Conservation (phyloP, 2,113 vertebrate genomes). For the Percina caprodes region DNA sequence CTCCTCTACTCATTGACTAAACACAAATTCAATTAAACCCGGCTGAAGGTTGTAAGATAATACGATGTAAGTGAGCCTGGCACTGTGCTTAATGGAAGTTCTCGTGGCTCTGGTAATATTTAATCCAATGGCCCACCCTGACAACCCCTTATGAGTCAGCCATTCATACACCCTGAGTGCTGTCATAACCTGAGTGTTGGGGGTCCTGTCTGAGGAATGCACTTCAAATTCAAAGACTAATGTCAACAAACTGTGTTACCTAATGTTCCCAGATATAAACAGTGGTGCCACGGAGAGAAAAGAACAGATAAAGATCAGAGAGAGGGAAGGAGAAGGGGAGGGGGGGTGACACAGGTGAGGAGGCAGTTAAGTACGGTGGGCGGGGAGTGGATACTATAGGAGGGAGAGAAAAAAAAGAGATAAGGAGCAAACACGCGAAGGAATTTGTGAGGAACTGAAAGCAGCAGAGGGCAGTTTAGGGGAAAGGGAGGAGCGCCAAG, state of each 20-base stretch:
- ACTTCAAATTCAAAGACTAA: slow-evolving; percentile 15
- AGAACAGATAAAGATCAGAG: slow-evolving; percentile 59
- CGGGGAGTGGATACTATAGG: slow-evolving; percentile 39
- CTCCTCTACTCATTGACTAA: slow-evolving; percentile 69
- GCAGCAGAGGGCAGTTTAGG: slow-evolving; percentile 48
- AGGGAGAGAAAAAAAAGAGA: slow-evolving; percentile 51
- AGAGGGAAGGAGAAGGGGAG: neutral
- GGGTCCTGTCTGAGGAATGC: slow-evolving; percentile 11
- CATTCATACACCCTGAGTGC: slow-evolving; percentile 10
- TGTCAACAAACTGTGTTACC: slow-evolving; percentile 4
- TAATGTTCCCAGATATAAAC: slow-evolving; percentile 37
- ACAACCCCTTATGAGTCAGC: slow-evolving; percentile 16
- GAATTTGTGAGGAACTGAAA: slow-evolving; percentile 76
- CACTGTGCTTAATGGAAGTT: slow-evolving; percentile 59
- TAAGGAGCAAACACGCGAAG: slow-evolving; percentile 63
- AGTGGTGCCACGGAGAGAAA: slow-evolving; percentile 14
- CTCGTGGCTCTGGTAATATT: slow-evolving; percentile 65
- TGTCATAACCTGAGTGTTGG: slow-evolving; percentile 26
- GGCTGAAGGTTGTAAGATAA: slow-evolving; percentile 72
- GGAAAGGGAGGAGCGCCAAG: slow-evolving; percentile 72
- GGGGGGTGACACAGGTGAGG: slow-evolving; percentile 57
- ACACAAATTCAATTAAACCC: slow-evolving; percentile 70
- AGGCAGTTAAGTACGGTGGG: slow-evolving; percentile 64
- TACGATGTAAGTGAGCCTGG: slow-evolving; percentile 58
- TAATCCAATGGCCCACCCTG: slow-evolving; percentile 54